phyloP scores from a whole-genome alignment of 2,888 invertebrate species.

The Watsonalla binaria region DNA sequence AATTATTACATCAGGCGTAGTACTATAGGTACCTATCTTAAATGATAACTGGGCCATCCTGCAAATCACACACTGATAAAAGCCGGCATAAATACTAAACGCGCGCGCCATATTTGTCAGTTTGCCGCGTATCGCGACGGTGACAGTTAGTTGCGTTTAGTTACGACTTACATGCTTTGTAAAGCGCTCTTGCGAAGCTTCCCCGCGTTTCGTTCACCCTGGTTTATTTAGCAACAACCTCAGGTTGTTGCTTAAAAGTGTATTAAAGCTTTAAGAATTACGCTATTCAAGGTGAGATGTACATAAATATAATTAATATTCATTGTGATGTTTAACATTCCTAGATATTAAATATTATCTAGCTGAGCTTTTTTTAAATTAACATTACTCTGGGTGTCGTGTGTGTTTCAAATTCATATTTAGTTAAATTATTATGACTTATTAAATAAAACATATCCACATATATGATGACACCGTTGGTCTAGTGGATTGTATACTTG shows the following conservation, averaged over 20 bases:
- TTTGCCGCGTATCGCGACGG: conserved; percentile 36
- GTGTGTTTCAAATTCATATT: too few relatives aligned
- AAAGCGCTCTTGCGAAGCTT: conserved; percentile 33
- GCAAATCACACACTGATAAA: conserved; percentile 50
- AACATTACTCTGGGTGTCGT: too few relatives aligned
- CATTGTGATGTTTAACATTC: not conserved
- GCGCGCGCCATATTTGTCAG: conserved; percentile 39
- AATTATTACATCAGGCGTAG: conserved; percentile 28
- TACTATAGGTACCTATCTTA: conserved; percentile 12
- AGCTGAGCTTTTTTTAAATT: too few relatives aligned
- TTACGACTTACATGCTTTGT: conserved; percentile 16
- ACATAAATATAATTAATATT: conserved; percentile 1
- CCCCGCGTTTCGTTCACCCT: conserved; percentile 22
- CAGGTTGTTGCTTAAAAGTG: conserved; percentile 73
- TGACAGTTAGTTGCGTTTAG: conserved; percentile 25
- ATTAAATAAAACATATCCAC: too few relatives aligned
- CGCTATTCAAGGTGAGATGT: conserved; percentile 73
- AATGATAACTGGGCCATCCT: conserved; percentile 47
- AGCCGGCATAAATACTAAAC: conserved; percentile 46
- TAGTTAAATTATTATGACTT: too few relatives aligned
- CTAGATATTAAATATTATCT: not conserved
- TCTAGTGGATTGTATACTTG: too few relatives aligned
- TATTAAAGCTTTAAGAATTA: conserved; percentile 81
- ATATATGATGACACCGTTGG: too few relatives aligned
- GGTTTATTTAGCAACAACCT: conserved; percentile 70